Evolutionary conservation across 2,888 invertebrate genomes (phyloP).

Genomic region (Eupithecia tripunctaria): DNA sequence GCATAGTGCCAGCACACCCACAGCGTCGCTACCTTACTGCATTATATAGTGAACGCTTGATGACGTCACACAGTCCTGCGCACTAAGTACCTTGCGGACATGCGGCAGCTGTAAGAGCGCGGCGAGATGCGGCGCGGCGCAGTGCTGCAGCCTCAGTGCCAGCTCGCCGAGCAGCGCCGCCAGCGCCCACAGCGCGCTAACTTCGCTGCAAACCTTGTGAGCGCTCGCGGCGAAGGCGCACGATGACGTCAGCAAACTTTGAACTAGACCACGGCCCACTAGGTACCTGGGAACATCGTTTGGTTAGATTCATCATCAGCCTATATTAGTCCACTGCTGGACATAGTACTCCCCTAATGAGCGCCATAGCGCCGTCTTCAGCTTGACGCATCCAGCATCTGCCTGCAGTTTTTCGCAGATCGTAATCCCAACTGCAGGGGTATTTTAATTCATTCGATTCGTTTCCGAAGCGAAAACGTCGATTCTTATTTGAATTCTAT

Average conservation of each 20-base stretch:
- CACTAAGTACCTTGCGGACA: constrained; percentile 87
- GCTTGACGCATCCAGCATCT: no score
- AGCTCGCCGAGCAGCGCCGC: constrained; percentile 90
- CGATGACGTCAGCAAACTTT: constrained; percentile 88
- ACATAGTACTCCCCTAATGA: no score
- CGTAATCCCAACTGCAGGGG: no score
- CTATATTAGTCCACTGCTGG: no score
- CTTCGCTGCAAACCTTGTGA: constrained; percentile 87
- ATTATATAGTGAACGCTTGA: constrained; percentile 85
- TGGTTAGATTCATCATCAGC: no score
- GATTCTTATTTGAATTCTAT: no score
- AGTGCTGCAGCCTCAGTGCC: constrained; percentile 90
- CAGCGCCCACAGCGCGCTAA: constrained; percentile 92
- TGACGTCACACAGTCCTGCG: constrained; percentile 71
- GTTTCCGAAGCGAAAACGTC: no score
- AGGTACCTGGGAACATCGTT: constrained; percentile 74
- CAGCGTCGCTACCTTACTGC: constrained; percentile 90
- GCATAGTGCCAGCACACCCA: constrained; percentile 93
- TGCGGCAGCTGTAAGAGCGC: constrained; percentile 94
- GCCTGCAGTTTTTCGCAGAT: no score
- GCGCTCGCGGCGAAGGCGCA: constrained; percentile 91
- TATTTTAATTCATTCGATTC: no score
- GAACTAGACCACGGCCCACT: constrained; percentile 91
- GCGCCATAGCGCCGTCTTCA: no score
- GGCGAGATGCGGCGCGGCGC: constrained; percentile 91